Conservation (phyloP, 2,113 vertebrate species). For the Bos indicus region DNA sequence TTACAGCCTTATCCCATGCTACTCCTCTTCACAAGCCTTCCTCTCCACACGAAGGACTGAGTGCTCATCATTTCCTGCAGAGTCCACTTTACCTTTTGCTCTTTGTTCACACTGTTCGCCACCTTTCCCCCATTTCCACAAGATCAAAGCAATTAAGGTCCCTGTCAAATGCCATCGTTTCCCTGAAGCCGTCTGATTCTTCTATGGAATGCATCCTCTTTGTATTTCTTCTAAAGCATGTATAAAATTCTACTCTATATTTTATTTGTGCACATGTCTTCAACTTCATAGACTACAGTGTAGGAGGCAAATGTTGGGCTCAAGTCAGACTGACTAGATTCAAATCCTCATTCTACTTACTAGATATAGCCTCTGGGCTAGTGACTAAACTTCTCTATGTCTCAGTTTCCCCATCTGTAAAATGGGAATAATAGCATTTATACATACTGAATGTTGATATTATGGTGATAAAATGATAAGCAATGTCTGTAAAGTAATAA, state of each 20-base stretch:
- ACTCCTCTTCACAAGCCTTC: not conserved
- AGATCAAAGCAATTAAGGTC: not conserved
- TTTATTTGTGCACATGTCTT: not conserved
- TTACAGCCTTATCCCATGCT: not conserved
- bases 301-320: not conserved
- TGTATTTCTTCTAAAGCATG: not conserved
- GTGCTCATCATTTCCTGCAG: not conserved
- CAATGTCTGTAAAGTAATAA: not conserved
- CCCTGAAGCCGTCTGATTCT: not conserved
- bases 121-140: not conserved
- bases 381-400: not conserved
- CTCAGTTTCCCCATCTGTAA: not conserved
- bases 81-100: not conserved
- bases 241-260: constrained; percentile 1
- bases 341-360: not conserved
- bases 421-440: not conserved
- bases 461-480: not conserved
- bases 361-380: not conserved
- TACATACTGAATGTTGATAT: not conserved
- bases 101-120: not conserved
- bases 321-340: not conserved
- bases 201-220: not conserved
- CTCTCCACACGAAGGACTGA: not conserved
- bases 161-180: not conserved
- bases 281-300: not conserved